phyloP scores from a whole-genome alignment of 2,797 vertebrate species.

The Rhinella marina region DNA sequence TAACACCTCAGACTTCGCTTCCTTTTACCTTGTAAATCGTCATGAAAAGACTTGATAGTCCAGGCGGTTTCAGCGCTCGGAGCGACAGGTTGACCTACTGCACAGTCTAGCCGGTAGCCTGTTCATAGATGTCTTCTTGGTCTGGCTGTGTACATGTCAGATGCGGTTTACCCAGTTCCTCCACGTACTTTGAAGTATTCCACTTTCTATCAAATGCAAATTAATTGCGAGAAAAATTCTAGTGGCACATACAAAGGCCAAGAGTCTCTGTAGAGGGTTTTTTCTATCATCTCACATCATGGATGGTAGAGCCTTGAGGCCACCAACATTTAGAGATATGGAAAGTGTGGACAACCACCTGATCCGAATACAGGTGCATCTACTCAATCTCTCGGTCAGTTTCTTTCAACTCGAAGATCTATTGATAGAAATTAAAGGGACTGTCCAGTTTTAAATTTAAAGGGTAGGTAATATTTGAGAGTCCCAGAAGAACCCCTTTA shows the following conservation, averaged over 20 bases:
- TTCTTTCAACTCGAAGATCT: no score
- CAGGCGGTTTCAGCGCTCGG: background rate
- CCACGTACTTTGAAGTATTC: background rate
- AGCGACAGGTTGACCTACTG: conserved; percentile 40
- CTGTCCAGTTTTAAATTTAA: background rate
- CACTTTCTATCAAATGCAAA: background rate
- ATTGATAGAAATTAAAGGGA: background rate
- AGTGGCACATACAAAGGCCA: background rate
- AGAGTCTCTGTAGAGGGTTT: background rate
- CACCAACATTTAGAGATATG: background rate
- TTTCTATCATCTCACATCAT: no score
- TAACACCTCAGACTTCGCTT: conserved; percentile 24
- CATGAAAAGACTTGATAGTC: background rate
- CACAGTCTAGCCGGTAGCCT: background rate
- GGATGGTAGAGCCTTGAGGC: background rate
- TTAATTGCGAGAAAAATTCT: background rate
- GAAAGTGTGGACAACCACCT: background rate
- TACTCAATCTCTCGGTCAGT: no score
- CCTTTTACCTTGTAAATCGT: background rate
- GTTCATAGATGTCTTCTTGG: background rate
- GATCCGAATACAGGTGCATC: background rate
- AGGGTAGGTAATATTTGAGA: no score
- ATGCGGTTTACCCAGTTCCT: background rate
- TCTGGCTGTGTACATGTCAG: conserved; percentile 5
- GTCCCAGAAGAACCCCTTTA: no score